phyloP scores from a whole-genome alignment of 2,797 vertebrate species.

The Melanotaenia trifasciata region DNA sequence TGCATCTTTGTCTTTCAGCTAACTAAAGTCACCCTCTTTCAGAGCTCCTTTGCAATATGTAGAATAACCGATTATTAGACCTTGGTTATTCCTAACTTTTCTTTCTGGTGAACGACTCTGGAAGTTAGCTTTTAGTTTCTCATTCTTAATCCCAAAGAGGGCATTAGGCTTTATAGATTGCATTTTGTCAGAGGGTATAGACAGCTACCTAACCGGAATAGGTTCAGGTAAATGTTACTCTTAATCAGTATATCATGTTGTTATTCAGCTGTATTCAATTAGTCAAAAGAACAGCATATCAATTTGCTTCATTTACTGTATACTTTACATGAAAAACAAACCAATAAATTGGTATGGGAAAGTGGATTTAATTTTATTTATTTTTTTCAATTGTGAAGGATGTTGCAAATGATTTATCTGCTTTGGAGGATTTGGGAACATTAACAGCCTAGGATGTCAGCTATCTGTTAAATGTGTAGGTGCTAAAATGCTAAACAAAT shows the following conservation, averaged over 20 bases:
- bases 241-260: background rate
- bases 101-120: background rate
- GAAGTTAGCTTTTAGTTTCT: background rate
- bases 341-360: background rate
- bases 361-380: no score
- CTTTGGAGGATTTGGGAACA: conserved; percentile 20
- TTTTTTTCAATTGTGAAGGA: background rate
- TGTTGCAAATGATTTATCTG: conserved; percentile 6
- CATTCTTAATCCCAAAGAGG: background rate
- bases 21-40: no score
- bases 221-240: background rate
- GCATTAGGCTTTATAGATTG: background rate
- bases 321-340: no score
- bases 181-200: background rate
- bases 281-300: background rate
- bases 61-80: background rate
- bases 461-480: conserved; percentile 23
- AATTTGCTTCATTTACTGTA: background rate
- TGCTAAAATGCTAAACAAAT: conserved; percentile 48
- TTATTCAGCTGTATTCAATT: background rate
- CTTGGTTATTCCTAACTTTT: background rate
- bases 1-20: background rate
- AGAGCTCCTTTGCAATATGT: background rate
- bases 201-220: background rate
- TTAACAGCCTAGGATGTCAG: conserved; percentile 24